Base-by-base conservation (phyloP, 2,113 vertebrate species). In the Halichoeres trimaculatus region DNA sequence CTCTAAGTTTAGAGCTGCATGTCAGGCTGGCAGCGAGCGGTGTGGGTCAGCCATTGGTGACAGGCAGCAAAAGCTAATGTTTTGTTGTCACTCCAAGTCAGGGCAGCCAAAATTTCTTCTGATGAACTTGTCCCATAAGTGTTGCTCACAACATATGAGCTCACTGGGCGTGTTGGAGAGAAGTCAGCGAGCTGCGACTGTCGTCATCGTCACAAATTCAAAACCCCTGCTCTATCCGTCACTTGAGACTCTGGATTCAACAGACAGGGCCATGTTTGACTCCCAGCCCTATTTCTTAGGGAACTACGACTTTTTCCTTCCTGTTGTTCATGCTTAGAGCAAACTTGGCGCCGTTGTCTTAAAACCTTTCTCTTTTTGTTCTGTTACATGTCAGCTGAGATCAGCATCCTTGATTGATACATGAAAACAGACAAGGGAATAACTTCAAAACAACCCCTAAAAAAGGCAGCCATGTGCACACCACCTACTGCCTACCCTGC, bases 1-100 rank as follows among this genome's bases (percentile, higher is more conserved):
- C 53, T 51, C 68, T 73, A 88, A 68, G 74, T 88, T 90, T 89
- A 85, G 82, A 78, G 64, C 83, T 80, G 74, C 78, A 75, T 85
- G 89, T 87, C 75, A 76, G 71, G 75, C 81, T 86, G 64, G 76
- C 70, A 81, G 70, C 62, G 34, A 38, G 57, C 71, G 51, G 73
- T 60, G 17, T 59, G 52, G 54, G 56, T 71, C 70, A 48, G 83
- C 69, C 50, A 61, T 78, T 58, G 73, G 76, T 68, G 72, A 65
- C 68, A 51, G 70, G 79, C 55, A 38, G 63, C 60, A 63, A 80
- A 83, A 23, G 61, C 57, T 67, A 82, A 84, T 73, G 84, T 84
- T 85, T 78, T 89, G 86, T 81, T 57, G 68, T 60, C 17, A 41
- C 59, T 85, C 86, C 86, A 82, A 78, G 70, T 70, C 62, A 22